Evolutionary conservation across 2,888 invertebrate genomes (phyloP).

Genomic region (Pegoplata infirma): DNA sequence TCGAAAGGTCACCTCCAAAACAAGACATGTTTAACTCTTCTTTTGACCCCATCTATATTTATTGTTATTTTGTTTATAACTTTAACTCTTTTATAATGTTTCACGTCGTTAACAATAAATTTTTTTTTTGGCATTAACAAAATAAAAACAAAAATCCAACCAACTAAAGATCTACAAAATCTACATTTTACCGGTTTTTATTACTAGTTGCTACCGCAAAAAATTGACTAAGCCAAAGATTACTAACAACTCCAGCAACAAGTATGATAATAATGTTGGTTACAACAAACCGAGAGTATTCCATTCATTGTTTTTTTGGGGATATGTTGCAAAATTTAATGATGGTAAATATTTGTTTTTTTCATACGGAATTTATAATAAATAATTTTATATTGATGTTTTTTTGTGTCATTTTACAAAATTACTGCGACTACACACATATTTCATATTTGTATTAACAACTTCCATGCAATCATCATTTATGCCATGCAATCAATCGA

Average conservation of each 20-base stretch:
- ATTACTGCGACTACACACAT: neutral
- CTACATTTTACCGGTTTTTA: slow-evolving; percentile 45
- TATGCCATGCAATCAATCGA: neutral
- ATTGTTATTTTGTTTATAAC: neutral
- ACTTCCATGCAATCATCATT: neutral
- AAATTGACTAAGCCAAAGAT: slow-evolving; percentile 1
- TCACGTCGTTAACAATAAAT: slow-evolving; percentile 20
- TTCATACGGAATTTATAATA: neutral
- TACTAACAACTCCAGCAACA: neutral
- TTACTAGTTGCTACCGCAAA: slow-evolving; percentile 26
- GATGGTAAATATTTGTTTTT: neutral
- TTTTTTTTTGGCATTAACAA: neutral
- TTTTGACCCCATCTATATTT: too few relatives aligned
- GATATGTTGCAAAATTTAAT: neutral
- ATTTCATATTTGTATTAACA: neutral
- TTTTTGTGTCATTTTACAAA: neutral
- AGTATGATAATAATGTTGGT: neutral
- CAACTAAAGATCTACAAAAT: slow-evolving; percentile 17
- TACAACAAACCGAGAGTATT: neutral
- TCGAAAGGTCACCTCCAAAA: too few relatives aligned
- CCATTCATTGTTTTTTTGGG: neutral
- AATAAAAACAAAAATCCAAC: neutral
- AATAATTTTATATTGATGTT: neutral
- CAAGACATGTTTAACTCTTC: too few relatives aligned
- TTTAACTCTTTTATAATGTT: slow-evolving; percentile 34